phyloP scores from a whole-genome alignment of 2,797 vertebrate species.

The Pogonophryne albipinna region DNA sequence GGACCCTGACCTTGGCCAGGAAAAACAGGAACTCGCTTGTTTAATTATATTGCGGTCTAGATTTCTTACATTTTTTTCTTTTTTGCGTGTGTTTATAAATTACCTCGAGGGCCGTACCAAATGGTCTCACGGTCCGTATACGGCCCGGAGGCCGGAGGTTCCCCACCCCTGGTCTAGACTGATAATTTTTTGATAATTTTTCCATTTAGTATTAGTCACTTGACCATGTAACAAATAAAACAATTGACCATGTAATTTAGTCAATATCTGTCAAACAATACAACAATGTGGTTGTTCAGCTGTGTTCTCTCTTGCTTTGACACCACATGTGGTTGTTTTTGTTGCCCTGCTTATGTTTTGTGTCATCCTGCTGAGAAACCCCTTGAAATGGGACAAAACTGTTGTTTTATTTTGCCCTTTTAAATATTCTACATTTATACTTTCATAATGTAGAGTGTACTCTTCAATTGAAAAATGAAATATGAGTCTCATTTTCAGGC shows the following conservation, averaged over 20 bases:
- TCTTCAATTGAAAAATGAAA: constrained; percentile 46
- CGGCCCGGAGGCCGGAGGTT: no score
- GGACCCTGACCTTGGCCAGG: no score
- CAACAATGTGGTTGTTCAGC: constrained; percentile 29
- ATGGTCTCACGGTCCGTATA: no score
- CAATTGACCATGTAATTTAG: constrained; percentile 35
- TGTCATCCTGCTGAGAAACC: constrained; percentile 39
- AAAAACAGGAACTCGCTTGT: no score
- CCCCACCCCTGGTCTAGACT: no score
- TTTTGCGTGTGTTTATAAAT: no score
- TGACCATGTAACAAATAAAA: constrained; percentile 44
- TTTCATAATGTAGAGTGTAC: constrained; percentile 49
- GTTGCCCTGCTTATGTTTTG: constrained; percentile 30
- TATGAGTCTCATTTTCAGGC: constrained; percentile 31
- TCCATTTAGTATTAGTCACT: constrained; percentile 6
- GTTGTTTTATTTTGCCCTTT: constrained; percentile 43
- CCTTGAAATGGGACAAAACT: constrained; percentile 33
- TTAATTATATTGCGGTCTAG: no score
- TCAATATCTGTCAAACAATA: constrained; percentile 35
- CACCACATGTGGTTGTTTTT: constrained; percentile 29
- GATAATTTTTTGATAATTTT: no score
- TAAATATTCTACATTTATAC: constrained; percentile 36
- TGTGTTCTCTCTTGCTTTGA: constrained; percentile 36
- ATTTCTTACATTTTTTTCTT: no score
- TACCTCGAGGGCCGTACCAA: no score